phyloP scores from a whole-genome alignment of 2,888 invertebrate species.

The Lamellibrachia columna region DNA sequence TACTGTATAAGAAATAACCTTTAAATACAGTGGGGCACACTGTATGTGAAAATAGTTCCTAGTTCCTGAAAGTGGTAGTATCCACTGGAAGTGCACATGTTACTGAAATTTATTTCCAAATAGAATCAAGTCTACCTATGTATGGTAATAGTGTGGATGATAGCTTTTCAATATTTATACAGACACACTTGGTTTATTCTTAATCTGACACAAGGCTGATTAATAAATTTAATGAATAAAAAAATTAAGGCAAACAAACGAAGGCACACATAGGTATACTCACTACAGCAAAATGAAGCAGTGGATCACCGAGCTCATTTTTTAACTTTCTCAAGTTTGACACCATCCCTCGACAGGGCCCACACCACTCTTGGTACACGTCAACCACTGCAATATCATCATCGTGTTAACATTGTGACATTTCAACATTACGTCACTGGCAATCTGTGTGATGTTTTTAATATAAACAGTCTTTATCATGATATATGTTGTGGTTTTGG shows the following conservation, averaged over 20 bases:
- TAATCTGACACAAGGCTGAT: background rate
- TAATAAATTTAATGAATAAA: background rate
- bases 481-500: background rate
- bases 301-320: conserved; percentile 85
- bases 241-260: background rate
- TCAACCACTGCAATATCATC: conserved; percentile 76
- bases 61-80: no score
- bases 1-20: background rate
- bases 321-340: conserved; percentile 86
- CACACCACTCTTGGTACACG: conserved; percentile 91
- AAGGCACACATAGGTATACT: conserved; percentile 49
- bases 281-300: conserved; percentile 81
- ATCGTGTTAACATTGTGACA: background rate
- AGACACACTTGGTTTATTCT: background rate
- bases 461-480: background rate
- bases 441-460: background rate
- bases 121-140: no score
- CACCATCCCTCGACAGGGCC: conserved; percentile 86
- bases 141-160: background rate
- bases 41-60: no score
- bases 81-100: no score
- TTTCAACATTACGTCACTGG: background rate
- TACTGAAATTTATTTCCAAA: no score
- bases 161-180: background rate
- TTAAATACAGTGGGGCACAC: background rate